Evolutionary conservation across 1,140 invertebrate species (phyloP).

Genomic region (Neoseiulus cucumeris): DNA sequence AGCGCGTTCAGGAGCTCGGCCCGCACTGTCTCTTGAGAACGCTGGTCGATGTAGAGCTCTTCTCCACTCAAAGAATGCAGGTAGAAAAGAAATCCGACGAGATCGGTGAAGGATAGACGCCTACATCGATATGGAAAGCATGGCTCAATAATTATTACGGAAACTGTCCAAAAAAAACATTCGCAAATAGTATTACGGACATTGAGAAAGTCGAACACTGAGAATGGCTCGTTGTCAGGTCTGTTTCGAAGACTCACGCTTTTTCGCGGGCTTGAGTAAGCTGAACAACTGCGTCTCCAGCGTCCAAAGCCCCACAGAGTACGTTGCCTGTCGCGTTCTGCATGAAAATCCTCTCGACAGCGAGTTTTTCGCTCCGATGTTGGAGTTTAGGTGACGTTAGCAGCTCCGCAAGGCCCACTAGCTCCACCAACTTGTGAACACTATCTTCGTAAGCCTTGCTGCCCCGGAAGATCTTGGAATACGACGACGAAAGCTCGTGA

Average conservation of each 20-base stretch:
- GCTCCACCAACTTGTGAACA: neutral
- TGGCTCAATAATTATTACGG: no score
- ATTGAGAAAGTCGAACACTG: neutral
- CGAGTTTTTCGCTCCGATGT: neutral
- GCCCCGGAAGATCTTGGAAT: neutral
- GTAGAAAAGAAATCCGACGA: neutral
- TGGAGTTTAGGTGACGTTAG: neutral
- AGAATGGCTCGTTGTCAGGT: neutral
- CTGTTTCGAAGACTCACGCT: neutral
- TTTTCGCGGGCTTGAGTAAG: neutral
- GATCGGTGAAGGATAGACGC: neutral
- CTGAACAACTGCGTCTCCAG: neutral
- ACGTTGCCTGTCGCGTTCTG: neutral
- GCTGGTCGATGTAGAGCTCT: conserved; percentile 4
- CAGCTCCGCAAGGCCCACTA: neutral
- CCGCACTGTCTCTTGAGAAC: neutral
- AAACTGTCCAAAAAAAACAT: no score
- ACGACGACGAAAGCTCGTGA: no score
- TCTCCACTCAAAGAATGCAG: neutral
- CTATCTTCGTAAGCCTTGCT: neutral
- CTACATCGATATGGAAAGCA: neutral
- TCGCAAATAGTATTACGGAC: no score
- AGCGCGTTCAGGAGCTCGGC: neutral
- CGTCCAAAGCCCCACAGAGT: neutral
- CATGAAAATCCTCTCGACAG: neutral